Conservation (phyloP, 2,888 invertebrate genomes). For the Hemicrepidius hirtus region DNA sequence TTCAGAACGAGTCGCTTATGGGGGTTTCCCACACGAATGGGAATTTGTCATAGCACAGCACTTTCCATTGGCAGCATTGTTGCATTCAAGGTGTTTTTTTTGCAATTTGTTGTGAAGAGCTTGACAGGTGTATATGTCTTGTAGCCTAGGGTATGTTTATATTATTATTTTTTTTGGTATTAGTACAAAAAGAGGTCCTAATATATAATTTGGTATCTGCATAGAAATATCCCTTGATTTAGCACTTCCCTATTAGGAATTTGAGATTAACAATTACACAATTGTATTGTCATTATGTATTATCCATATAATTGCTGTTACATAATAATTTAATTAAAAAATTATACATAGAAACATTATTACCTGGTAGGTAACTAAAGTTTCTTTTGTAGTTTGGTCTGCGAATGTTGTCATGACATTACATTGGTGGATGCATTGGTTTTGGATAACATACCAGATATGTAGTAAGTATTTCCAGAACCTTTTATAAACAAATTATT, state of each 20-base stretch:
- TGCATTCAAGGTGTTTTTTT: neutral
- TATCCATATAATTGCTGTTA: conserved; percentile 25
- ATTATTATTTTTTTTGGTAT: conserved; percentile 9
- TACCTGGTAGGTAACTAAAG: conserved; percentile 4
- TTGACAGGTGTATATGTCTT: conserved; percentile 33
- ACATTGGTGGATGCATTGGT: conserved; percentile 93
- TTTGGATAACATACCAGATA: conserved; percentile 81
- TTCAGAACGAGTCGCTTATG: conserved; percentile 15
- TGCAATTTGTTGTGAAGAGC: conserved; percentile 25
- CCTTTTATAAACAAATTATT: neutral
- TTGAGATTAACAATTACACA: conserved; percentile 21
- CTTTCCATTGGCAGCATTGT: conserved; percentile 5
- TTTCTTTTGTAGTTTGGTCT: conserved; percentile 53
- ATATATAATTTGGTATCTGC: neutral
- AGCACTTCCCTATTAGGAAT: neutral
- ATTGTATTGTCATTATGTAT: conserved; percentile 28
- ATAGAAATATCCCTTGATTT: neutral
- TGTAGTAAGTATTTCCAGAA: conserved; percentile 37
- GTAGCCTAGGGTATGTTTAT: conserved; percentile 20
- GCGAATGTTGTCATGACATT: conserved; percentile 83
- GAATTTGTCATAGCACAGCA: conserved; percentile 6
- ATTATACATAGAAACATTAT: conserved; percentile 13
- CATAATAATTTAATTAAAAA: conserved; percentile 48
- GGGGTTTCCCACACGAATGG: neutral
- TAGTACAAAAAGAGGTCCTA: neutral